phyloP scores from a whole-genome alignment of 2,113 vertebrate genomes.

The Sapajus apella region DNA sequence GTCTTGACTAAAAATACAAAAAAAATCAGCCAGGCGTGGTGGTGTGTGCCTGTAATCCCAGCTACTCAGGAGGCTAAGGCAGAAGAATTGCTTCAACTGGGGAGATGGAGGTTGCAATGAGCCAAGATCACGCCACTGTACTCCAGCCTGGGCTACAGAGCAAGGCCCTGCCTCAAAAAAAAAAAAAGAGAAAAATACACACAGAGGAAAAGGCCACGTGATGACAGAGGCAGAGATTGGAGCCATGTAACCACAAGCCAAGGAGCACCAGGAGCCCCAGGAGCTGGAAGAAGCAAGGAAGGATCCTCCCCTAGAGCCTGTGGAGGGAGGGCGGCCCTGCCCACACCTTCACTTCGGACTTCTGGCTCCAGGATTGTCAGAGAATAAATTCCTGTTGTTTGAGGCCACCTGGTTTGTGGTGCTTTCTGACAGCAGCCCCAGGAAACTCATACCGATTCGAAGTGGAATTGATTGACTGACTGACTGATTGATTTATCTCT shows the following conservation, averaged over 20 bases:
- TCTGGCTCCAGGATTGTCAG: not conserved
- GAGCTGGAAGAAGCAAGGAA: not conserved
- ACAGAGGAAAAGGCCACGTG: too few relatives aligned
- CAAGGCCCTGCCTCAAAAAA: not conserved
- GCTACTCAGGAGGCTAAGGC: not conserved
- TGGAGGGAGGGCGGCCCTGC: not conserved
- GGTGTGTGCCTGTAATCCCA: not conserved
- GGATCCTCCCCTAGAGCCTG: not conserved
- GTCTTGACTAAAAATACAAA: not conserved
- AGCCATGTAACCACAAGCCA: not conserved
- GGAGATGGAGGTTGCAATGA: not conserved
- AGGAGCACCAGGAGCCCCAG: not conserved
- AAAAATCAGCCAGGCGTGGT: not conserved
- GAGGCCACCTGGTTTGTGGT: not conserved
- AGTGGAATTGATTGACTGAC: not conserved
- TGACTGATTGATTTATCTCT: too few relatives aligned
- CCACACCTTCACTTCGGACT: not conserved
- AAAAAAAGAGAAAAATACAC: not conserved
- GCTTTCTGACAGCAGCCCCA: not conserved
- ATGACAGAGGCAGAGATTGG: not conserved
- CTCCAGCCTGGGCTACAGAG: not conserved
- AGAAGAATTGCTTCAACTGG: not conserved
- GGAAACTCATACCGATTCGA: not conserved
- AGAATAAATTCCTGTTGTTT: not conserved
- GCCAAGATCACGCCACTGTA: not conserved